Percentiles rank a stretch among this genome's conserved stretches.
Evolutionary conservation across 2,797 vertebrate genomes (phyloP).

Genomic region (Jordanella pulchra): DNA sequence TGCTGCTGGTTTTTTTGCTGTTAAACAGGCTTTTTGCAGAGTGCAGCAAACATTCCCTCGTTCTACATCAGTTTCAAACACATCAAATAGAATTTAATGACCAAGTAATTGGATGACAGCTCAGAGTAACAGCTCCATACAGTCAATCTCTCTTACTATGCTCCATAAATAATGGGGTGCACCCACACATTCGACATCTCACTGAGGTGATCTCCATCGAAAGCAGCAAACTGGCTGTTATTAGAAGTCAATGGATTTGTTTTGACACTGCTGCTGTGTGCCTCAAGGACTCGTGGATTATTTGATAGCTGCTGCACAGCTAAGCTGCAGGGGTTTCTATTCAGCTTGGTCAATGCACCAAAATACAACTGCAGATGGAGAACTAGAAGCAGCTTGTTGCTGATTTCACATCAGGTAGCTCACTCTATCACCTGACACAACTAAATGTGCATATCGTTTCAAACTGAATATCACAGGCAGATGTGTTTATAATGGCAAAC

Average conservation of each 20-base stretch:
- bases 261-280: slow-evolving; percentile 72
- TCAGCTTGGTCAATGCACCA: slow-evolving; percentile 68
- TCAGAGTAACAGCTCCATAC: slow-evolving; percentile 59
- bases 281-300: slow-evolving; percentile 78
- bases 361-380: slow-evolving; percentile 49
- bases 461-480: slow-evolving; percentile 1
- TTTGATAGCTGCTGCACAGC: slow-evolving; percentile 64
- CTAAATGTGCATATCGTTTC: slow-evolving; percentile 12
- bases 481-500: slow-evolving; percentile 11
- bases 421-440: slow-evolving; percentile 14
- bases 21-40: slow-evolving; percentile 36
- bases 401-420: slow-evolving; percentile 21
- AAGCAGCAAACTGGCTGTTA: slow-evolving; percentile 72
- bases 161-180: slow-evolving; percentile 60
- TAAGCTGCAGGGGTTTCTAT: slow-evolving; percentile 62
- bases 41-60: slow-evolving; percentile 30
- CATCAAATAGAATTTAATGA: slow-evolving; percentile 63
- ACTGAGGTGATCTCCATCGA: slow-evolving; percentile 65
- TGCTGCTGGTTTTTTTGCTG: slow-evolving; percentile 17
- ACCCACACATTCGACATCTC: slow-evolving; percentile 61
- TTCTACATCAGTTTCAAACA: slow-evolving; percentile 34
- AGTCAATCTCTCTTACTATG: slow-evolving; percentile 62
- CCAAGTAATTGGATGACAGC: slow-evolving; percentile 64
- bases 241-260: slow-evolving; percentile 72
- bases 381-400: slow-evolving; percentile 26